Base-by-base conservation (phyloP, 2,888 invertebrate genomes). In the Oxycera nigricornis region DNA sequence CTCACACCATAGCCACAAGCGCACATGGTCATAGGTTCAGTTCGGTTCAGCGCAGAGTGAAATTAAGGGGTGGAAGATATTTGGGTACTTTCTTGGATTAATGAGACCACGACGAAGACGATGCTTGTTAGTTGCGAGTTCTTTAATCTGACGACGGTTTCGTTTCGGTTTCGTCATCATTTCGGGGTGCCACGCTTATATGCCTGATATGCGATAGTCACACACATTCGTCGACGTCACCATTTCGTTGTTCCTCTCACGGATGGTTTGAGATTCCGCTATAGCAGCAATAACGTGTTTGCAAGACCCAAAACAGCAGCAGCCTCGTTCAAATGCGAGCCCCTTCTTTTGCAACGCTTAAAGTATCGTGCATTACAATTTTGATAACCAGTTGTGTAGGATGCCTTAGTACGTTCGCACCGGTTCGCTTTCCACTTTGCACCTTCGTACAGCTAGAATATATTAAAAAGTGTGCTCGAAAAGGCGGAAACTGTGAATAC, bases 81-180 rank as follows among this genome's bases (percentile, higher is more conserved):
- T 28, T 2, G 4, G 46, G 4, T 46, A 7, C 14, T 14, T 55
- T 55, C 2, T 24, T 4, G 11, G 9, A 22, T 24, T 7, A 22
- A 1, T 22, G 22, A 20, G 22, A 6, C 17, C 22, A 22, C 24
- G 20, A 9, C 20, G n/a, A n/a, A n/a, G n/a, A 55, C 24, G 6
- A 6, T 24, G 24, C 11, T 24, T 9, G 55, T 55, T 24, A 4
- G 24, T 22, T 11, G 24, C 22, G 24, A 24, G 55, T 55, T 55
- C 6, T 20, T n/a, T 7, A 9, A 59, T 28, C 65, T 39, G 39
- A 62, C 35, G 31, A 50, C n/a, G 6, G 39, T 65, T 65, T 30
- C 11, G 14, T 65, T 3, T 3, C 9, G 39, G 41, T 65, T 65
- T 65, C 65, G 65, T 65, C 65, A 65, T 65, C 65, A 65, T 39